These are phyloP conservation scores for Oenanthe oenanthe DNA, from an alignment of 2,113 vertebrate genomes.

Conservation along the genomic window DNA sequence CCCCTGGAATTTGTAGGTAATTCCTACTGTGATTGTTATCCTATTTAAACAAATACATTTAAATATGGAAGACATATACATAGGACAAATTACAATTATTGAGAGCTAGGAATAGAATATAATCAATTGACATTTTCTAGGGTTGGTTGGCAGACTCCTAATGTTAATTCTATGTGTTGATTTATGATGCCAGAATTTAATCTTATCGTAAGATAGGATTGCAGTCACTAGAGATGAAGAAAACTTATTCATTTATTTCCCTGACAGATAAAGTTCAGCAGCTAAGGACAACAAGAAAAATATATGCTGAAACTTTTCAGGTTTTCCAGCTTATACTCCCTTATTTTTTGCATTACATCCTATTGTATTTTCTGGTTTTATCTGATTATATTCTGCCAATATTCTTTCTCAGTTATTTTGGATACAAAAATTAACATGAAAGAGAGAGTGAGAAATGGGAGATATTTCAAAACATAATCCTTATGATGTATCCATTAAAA, in stretches of 20 bases:
- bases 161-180: slow-evolving; percentile 35
- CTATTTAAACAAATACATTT: neutral
- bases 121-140: slow-evolving; percentile 30
- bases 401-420: neutral
- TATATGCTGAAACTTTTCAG: neutral
- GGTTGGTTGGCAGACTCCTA: neutral
- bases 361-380: neutral
- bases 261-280: slow-evolving; percentile 6
- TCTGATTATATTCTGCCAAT: neutral
- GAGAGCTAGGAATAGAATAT: neutral
- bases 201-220: neutral
- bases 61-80: neutral
- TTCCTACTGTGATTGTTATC: neutral
- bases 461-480: neutral
- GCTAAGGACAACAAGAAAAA: slow-evolving; percentile 19
- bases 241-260: slow-evolving; percentile 28
- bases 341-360: neutral
- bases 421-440: neutral
- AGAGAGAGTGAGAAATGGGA: neutral
- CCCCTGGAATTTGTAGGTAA: neutral
- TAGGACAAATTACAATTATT: neutral
- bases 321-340: neutral
- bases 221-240: slow-evolving; percentile 18
- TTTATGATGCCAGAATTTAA: slow-evolving; percentile 51
- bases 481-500: neutral